A percentile compares a stretch with the other conserved stretches of the same genome.
phyloP scores from a whole-genome alignment of 92 coral and sea anemone species.

The Palythoa grandis region DNA sequence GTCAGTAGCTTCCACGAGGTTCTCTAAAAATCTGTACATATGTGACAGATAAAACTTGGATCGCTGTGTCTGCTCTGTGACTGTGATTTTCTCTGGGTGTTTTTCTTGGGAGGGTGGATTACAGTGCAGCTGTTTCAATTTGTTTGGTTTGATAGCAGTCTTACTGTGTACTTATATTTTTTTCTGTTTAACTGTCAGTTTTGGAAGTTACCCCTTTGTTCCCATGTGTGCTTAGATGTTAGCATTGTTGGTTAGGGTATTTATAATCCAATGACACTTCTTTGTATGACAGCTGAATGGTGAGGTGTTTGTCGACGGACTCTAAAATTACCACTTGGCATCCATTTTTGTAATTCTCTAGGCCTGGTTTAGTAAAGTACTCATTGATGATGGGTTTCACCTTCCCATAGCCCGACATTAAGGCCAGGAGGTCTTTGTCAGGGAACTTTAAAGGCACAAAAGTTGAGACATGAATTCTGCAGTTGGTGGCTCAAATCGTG shows the following conservation, averaged over 20 bases:
- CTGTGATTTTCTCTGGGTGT: background rate
- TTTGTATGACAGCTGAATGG: background rate
- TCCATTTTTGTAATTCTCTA: conserved; percentile 22
- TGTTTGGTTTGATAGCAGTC: background rate
- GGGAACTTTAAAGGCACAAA: conserved; percentile 33
- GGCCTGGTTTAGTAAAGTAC: conserved; percentile 18
- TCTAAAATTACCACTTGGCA: conserved; percentile 17
- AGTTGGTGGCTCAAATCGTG: background rate
- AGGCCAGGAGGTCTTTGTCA: background rate
- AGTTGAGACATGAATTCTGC: background rate
- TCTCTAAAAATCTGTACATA: background rate
- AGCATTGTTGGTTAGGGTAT: background rate
- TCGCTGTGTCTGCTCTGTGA: background rate
- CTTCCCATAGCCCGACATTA: conserved; percentile 4
- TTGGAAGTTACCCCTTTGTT: too few relatives aligned
- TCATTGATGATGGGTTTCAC: background rate
- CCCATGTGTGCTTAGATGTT: too few relatives aligned
- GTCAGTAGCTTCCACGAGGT: background rate
- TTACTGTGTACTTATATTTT: background rate
- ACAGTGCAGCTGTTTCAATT: background rate
- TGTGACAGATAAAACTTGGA: background rate
- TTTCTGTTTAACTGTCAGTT: too few relatives aligned
- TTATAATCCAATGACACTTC: conserved; percentile 25
- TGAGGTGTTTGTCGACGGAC: background rate
- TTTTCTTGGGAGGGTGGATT: background rate